These are phyloP conservation scores for Andrena dorsata DNA, from an alignment of 2,888 invertebrate species.

Conservation along the genomic window DNA sequence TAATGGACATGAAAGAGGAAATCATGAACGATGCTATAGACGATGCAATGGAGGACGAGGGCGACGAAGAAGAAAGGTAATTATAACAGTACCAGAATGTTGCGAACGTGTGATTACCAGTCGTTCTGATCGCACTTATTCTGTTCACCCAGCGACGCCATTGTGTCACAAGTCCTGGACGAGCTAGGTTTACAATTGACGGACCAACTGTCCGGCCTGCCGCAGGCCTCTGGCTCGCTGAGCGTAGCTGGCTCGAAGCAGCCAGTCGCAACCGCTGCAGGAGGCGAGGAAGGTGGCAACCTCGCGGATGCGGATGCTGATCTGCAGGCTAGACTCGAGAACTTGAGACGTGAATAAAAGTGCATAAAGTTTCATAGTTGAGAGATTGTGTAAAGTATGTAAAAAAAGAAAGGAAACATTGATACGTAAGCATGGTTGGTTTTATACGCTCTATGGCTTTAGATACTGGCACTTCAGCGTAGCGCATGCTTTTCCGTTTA, in stretches of 20 bases:
- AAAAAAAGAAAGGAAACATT: conserved; percentile 47
- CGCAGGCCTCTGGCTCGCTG: conserved; percentile 88
- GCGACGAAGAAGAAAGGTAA: conserved; percentile 98
- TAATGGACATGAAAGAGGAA: conserved; percentile 99
- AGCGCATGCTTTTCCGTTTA: conserved; percentile 1
- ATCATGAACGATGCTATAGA: conserved; percentile 99
- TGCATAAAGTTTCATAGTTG: conserved; percentile 9
- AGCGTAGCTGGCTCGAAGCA: conserved; percentile 87
- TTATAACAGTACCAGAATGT: background rate
- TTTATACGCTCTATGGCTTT: conserved; percentile 30
- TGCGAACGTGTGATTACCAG: background rate
- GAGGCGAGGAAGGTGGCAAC: conserved; percentile 85
- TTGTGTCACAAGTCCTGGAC: conserved; percentile 98
- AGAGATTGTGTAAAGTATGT: conserved; percentile 61
- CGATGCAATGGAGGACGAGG: conserved; percentile 99
- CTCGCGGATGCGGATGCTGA: conserved; percentile 97
- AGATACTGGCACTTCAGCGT: conserved; percentile 8
- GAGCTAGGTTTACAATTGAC: conserved; percentile 98
- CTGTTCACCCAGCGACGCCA: conserved; percentile 91
- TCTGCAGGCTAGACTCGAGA: conserved; percentile 97
- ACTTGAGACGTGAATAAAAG: conserved; percentile 93
- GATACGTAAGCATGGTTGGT: conserved; percentile 41
- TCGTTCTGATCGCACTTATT: conserved; percentile 2
- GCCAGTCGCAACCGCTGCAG: conserved; percentile 87
- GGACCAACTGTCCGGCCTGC: conserved; percentile 96